Evolutionary conservation across 2,113 vertebrate species (phyloP).

Genomic region (Tapirus terrestris): DNA sequence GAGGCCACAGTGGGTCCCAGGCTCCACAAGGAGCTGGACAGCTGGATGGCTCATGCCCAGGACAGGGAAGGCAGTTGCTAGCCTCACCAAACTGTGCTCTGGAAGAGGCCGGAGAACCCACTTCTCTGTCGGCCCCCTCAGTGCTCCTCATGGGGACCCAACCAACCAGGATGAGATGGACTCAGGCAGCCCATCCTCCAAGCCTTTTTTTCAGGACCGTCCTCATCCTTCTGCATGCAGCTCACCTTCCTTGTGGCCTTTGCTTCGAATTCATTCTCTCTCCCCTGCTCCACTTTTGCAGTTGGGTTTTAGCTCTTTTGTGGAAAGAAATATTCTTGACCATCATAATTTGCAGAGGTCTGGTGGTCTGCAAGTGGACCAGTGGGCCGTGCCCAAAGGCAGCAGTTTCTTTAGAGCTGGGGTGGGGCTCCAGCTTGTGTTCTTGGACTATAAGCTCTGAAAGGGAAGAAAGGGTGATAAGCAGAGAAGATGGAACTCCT

Average conservation of each 20-base stretch:
- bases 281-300: neutral
- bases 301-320: neutral
- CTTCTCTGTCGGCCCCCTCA: neutral
- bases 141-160: neutral
- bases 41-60: neutral
- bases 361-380: neutral
- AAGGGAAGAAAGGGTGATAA: neutral
- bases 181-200: accelerated
- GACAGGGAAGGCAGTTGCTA: too few species aligned
- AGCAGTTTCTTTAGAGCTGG: neutral
- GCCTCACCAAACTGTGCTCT: neutral
- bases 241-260: neutral
- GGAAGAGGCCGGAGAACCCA: neutral
- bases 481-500: neutral
- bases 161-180: neutral
- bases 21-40: neutral
- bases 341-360: neutral
- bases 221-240: accelerated
- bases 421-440: accelerated
- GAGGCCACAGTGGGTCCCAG: too few species aligned
- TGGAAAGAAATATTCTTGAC: neutral
- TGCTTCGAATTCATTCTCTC: neutral
- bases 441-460: neutral
- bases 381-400: accelerated
- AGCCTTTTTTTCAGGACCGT: accelerated